phyloP scores from a whole-genome alignment of 2,113 vertebrate genomes.

The Eptesicus fuscus region DNA sequence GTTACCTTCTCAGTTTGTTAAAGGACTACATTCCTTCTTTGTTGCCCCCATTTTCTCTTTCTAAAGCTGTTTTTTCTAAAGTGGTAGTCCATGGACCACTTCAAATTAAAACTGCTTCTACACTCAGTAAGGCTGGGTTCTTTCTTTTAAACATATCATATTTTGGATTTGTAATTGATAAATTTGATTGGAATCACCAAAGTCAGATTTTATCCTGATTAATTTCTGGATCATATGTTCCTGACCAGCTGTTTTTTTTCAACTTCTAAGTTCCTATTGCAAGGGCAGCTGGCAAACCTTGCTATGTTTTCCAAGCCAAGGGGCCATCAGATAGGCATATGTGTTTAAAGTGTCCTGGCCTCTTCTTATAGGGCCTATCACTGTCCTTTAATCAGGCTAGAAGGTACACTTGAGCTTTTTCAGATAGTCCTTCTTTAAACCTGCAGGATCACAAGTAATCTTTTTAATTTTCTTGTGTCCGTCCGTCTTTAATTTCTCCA shows the following conservation, averaged over 20 bases:
- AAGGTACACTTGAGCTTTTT: conserved; percentile 69
- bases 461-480: conserved; percentile 85
- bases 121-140: background rate
- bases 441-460: conserved; percentile 80
- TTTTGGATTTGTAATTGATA: conserved; percentile 37
- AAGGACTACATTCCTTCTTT: conserved; percentile 7
- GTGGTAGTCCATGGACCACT: background rate
- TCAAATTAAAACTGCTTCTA: background rate
- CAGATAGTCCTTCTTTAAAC: conserved; percentile 77
- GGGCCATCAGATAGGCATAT: background rate
- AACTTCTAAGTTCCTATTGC: background rate
- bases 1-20: background rate
- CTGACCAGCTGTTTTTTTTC: conserved; percentile 17
- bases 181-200: background rate
- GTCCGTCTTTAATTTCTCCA: conserved; percentile 84
- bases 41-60: background rate
- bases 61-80: background rate
- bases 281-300: conserved; percentile 7
- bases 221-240: background rate
- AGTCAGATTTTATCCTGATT: conserved; percentile 10
- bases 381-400: conserved; percentile 69
- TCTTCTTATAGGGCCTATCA: conserved; percentile 53
- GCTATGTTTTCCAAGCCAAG: background rate
- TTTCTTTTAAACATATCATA: background rate
- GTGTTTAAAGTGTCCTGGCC: conserved; percentile 14